Conservation (phyloP, 2,797 vertebrate genomes). For the Astyanax mexicanus region DNA sequence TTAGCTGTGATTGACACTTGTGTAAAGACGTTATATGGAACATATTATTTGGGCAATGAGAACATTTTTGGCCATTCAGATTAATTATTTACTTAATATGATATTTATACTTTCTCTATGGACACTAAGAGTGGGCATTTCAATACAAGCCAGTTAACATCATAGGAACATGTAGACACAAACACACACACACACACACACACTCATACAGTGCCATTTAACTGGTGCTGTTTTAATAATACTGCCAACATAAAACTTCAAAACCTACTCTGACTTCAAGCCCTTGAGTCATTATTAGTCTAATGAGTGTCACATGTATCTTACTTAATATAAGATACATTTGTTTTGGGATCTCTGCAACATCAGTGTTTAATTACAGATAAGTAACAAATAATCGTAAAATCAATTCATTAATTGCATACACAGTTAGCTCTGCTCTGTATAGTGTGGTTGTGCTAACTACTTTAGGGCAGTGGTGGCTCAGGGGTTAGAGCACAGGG, state of each 20-base stretch:
- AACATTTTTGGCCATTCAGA: constrained; percentile 45
- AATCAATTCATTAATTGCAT: no score
- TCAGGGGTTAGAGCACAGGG: no score
- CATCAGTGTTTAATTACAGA: no score
- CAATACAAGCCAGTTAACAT: neutral
- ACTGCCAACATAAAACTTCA: neutral
- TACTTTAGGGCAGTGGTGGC: no score
- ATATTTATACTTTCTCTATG: neutral
- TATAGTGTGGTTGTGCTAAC: no score
- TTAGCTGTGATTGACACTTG: constrained; percentile 52
- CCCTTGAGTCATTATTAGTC: neutral
- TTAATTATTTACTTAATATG: neutral
- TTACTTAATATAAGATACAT: no score
- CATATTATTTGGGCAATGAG: constrained; percentile 44
- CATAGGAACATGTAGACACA: neutral
- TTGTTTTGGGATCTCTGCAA: no score
- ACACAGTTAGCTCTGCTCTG: no score
- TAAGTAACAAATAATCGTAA: no score
- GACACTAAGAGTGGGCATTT: neutral
- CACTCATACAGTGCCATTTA: neutral
- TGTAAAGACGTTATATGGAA: constrained; percentile 60
- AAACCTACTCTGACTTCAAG: neutral
- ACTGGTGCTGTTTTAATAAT: neutral
- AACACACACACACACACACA: neutral
- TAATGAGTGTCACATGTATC: no score